Conservation (phyloP, 2,113 vertebrate genomes). For the Gavialis gangeticus region DNA sequence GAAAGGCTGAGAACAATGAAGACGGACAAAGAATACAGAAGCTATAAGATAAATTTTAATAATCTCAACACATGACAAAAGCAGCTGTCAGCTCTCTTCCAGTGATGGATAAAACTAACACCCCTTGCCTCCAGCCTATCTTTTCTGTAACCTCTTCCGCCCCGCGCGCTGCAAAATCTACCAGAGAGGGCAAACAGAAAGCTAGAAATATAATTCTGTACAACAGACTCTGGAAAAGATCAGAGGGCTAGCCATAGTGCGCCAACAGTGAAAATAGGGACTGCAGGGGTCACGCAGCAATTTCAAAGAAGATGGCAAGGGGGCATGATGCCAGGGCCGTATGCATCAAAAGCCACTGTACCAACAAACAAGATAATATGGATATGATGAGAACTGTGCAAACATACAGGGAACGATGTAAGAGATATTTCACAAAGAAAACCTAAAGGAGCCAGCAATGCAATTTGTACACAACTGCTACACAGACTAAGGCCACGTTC, state of each 20-base stretch:
- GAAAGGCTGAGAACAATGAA: slow-evolving; percentile 55
- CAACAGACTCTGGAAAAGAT: not conserved
- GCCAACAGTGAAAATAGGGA: not conserved
- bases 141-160: not conserved
- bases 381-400: not conserved
- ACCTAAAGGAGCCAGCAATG: fast-evolving
- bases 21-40: not conserved
- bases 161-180: not conserved
- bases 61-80: slow-evolving; percentile 42
- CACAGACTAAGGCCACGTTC: slow-evolving; percentile 25
- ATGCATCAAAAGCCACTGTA: not conserved
- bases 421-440: fast-evolving
- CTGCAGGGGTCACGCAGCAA: not conserved
- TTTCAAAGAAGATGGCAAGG: not conserved
- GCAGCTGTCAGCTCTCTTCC: not conserved
- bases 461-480: not conserved
- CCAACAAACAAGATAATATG: not conserved
- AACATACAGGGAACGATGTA: not conserved
- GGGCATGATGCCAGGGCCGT: not conserved
- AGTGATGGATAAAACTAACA: not conserved
- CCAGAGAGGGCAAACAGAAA: not conserved
- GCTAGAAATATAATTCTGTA: not conserved
- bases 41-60: slow-evolving; percentile 61
- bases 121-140: not conserved
- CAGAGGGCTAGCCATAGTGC: not conserved